Evolutionary conservation across 2,113 vertebrate genomes (phyloP).

Genomic region (Poecile atricapillus): DNA sequence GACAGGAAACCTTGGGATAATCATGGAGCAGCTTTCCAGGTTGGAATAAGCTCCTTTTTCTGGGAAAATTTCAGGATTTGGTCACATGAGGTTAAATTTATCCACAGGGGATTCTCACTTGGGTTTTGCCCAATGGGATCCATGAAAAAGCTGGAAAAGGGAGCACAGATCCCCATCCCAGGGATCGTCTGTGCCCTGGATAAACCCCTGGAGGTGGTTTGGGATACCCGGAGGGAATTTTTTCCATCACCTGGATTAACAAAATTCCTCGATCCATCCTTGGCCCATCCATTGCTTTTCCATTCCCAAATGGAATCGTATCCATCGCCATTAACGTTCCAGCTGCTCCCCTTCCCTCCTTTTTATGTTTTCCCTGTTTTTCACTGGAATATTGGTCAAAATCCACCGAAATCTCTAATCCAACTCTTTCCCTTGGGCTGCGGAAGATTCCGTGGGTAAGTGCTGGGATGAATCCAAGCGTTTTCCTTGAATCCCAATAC

Average conservation of each 20-base stretch:
- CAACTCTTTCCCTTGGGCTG: constrained; percentile 28
- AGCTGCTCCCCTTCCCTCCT: background rate
- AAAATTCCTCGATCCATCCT: too few relatives aligned
- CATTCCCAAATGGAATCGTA: background rate
- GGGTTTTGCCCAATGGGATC: fast-evolving
- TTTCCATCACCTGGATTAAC: fast-evolving
- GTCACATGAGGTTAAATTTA: too few relatives aligned
- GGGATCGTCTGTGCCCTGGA: fast-evolving
- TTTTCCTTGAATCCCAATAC: background rate
- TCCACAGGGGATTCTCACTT: fast-evolving
- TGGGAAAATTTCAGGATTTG: background rate
- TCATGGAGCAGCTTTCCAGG: fast-evolving
- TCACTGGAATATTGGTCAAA: background rate
- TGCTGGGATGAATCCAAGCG: background rate
- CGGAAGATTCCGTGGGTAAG: constrained; percentile 58
- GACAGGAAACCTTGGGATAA: background rate
- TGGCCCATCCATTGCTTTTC: background rate
- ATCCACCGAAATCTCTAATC: background rate
- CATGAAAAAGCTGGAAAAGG: background rate
- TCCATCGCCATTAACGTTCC: background rate
- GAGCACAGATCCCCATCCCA: fast-evolving
- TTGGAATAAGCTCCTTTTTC: background rate
- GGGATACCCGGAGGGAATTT: background rate
- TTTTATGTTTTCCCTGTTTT: background rate
- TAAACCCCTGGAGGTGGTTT: background rate